These are phyloP conservation scores for Leptinotarsa tumamoca DNA, from an alignment of 2,888 invertebrate species.

Conservation along the genomic window DNA sequence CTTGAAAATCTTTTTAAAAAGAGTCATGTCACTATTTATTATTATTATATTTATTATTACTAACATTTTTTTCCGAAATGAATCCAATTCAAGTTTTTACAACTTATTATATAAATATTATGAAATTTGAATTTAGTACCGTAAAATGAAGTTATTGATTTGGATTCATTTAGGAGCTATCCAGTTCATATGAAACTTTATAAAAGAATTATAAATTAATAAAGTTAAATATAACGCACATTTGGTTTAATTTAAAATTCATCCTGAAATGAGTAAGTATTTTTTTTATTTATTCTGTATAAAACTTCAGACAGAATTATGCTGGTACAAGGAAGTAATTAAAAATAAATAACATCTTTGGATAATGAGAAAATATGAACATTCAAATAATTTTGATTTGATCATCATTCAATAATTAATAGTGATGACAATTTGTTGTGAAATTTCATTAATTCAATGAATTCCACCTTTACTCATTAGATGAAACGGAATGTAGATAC, in stretches of 20 bases:
- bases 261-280: too few species aligned
- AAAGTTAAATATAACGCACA: constrained; percentile 68
- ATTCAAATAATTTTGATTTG: too few species aligned
- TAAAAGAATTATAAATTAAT: constrained; percentile 68
- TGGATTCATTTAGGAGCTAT: constrained; percentile 65
- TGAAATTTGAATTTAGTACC: constrained; percentile 50
- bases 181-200: constrained; percentile 68
- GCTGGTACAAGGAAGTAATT: too few species aligned
- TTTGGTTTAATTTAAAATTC: neutral
- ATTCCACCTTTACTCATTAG: too few species aligned
- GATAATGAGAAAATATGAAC: too few species aligned
- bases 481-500: too few species aligned
- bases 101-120: constrained; percentile 51
- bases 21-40: constrained; percentile 59
- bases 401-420: too few species aligned
- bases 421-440: too few species aligned
- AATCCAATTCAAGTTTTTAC: constrained; percentile 60
- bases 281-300: too few species aligned
- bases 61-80: constrained; percentile 59
- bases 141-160: constrained; percentile 56
- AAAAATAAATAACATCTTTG: too few species aligned
- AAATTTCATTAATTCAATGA: too few species aligned
- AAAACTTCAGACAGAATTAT: too few species aligned
- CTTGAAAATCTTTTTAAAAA: constrained; percentile 56
- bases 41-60: constrained; percentile 47